Evolutionary conservation across 2,888 invertebrate species (phyloP), one percentile per base, ranked within the genome.

Genomic region (Torymus texanus): DNA sequence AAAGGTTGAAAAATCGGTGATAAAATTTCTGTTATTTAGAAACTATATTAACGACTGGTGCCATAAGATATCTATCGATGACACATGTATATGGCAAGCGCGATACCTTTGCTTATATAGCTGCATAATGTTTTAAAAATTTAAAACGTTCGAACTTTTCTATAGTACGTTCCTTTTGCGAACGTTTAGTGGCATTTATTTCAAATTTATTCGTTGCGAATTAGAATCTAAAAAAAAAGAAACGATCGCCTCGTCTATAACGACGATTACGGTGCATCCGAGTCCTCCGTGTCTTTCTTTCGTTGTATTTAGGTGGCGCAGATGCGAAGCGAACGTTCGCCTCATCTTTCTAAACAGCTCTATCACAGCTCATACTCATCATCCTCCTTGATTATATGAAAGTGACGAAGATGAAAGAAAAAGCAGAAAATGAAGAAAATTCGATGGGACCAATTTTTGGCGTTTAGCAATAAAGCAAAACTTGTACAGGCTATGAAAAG

Each of bases 381-480:
- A 5, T 41, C 41, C 41, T 58, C 21, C 18, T 71, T 53, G 41
- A 41, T 21, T 21, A 21, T 29, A 59, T 12, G 14, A 18, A 51
- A 50, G 62, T 11, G 10, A 24, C 14, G 14, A 14, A 62, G 18
- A 62, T 56, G 12, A 24, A 62, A 51, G n/a, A 53, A 62, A 10
- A 59, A 14, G 12, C 3, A 58, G 58, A 70, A 50, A 50, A 58
- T 58, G 13, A 62, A 51, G 59, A 66, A 58, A 58, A 18, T 59
- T 24, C 11, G 50, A 74, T 53, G 81, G 81, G 81, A 81, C 81
- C 81, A 81, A 81, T 81, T 78, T 78, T 79, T 76, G 81, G 81
- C 72, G 29, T 67, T 41, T 41, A 67, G 59, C 41, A 78, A 75
- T 72, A 78, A 77, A 70, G 8, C 29, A 41, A 41, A 41, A 41